phyloP scores from a whole-genome alignment of 1,140 invertebrate genomes.

The Cephus cinctus region DNA sequence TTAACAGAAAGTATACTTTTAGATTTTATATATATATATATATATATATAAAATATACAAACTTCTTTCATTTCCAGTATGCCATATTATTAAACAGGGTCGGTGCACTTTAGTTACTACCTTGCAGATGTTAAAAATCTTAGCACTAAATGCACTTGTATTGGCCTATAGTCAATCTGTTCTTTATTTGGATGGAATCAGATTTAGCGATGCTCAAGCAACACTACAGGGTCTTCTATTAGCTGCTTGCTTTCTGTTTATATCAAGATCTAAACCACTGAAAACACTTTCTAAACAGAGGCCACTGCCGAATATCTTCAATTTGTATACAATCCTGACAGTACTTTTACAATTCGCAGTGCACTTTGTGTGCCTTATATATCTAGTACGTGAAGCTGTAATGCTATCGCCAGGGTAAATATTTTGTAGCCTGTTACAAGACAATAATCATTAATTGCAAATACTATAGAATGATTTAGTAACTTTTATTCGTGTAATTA shows the following conservation, averaged over 20 bases:
- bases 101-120: conserved; percentile 98
- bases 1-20: not conserved
- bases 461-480: conserved; percentile 4
- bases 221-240: conserved; percentile 93
- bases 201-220: conserved; percentile 96
- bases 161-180: conserved; percentile 98
- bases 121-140: conserved; percentile 99
- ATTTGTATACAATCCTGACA: conserved; percentile 94
- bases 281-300: conserved; percentile 90
- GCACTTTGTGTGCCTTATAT: conserved; percentile 91
- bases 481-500: conserved; percentile 30
- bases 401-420: conserved; percentile 67
- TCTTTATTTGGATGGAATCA: conserved; percentile 96
- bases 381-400: conserved; percentile 80
- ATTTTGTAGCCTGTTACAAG: no score
- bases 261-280: conserved; percentile 96
- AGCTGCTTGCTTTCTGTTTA: conserved; percentile 96
- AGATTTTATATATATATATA: no score
- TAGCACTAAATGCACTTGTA: conserved; percentile 97
- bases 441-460: not conserved
- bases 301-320: conserved; percentile 98
- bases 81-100: conserved; percentile 98
- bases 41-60: no score
- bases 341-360: conserved; percentile 94
- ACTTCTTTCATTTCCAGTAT: conserved; percentile 88